phyloP scores from a whole-genome alignment of 1,140 invertebrate species.

The Meloidogyne chitwoodi region DNA sequence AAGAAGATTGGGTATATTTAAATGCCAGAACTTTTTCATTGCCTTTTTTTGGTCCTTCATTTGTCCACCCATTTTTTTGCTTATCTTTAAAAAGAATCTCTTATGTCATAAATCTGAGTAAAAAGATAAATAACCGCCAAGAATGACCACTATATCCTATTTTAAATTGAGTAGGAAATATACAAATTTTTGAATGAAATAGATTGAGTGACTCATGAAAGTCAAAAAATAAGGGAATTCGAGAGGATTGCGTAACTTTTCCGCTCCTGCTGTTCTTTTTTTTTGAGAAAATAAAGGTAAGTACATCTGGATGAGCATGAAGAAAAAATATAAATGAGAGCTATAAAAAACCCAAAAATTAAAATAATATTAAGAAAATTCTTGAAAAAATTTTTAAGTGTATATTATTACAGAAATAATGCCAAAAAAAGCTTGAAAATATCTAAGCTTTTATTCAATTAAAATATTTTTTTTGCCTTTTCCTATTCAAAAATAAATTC shows the following conservation, averaged over 20 bases:
- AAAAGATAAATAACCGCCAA: not conserved
- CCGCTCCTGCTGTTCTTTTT: not conserved
- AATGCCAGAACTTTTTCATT: not conserved
- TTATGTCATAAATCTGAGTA: not conserved
- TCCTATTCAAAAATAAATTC: not conserved
- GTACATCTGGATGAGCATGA: not conserved
- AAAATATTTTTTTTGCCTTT: not conserved
- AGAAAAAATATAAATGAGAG: not conserved
- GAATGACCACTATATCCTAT: not conserved
- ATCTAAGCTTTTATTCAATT: not conserved
- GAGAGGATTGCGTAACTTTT: not conserved
- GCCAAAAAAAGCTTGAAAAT: too few relatives aligned
- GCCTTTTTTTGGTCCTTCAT: not conserved
- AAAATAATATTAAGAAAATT: too few relatives aligned
- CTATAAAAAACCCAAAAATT: too few relatives aligned
- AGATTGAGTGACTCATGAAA: not conserved
- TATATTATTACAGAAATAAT: too few relatives aligned
- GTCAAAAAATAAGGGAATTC: not conserved
- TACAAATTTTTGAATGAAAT: not conserved
- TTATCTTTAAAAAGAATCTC: not conserved
- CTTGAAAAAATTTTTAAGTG: too few relatives aligned
- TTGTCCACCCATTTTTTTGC: not conserved
- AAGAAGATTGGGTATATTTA: not conserved
- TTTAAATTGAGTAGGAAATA: not conserved
- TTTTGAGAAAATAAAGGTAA: not conserved